Evolutionary conservation across 2,888 invertebrate genomes (phyloP).

Genomic region (Stenurella melanura): DNA sequence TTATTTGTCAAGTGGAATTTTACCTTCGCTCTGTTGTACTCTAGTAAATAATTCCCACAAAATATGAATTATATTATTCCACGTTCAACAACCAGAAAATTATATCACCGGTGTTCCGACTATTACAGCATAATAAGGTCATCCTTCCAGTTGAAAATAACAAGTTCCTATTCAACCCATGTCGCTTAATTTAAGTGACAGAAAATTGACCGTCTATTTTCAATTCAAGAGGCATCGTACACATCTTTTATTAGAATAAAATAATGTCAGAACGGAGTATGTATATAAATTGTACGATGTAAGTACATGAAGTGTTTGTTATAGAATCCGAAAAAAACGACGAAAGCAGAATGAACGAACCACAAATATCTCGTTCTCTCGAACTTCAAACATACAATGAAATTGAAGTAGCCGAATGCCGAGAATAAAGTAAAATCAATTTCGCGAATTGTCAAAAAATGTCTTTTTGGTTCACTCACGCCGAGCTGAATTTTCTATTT

Average conservation of each 20-base stretch:
- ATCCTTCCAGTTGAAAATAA: constrained; percentile 11
- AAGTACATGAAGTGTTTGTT: no score
- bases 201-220: constrained; percentile 11
- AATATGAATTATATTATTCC: neutral
- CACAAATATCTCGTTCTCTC: no score
- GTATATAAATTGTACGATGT: no score
- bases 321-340: no score
- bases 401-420: no score
- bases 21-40: neutral
- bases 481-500: no score
- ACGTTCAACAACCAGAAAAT: neutral
- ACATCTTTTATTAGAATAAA: neutral
- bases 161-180: constrained; percentile 7
- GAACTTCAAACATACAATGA: no score
- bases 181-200: constrained; percentile 15
- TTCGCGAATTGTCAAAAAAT: no score
- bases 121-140: neutral
- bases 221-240: neutral
- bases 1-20: neutral
- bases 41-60: neutral
- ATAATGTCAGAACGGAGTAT: neutral
- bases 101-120: neutral
- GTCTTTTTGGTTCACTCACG: no score
- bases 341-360: no score
- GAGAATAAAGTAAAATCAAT: no score